phyloP scores from a whole-genome alignment of 2,113 vertebrate genomes.

The Eretmochelys imbricata region DNA sequence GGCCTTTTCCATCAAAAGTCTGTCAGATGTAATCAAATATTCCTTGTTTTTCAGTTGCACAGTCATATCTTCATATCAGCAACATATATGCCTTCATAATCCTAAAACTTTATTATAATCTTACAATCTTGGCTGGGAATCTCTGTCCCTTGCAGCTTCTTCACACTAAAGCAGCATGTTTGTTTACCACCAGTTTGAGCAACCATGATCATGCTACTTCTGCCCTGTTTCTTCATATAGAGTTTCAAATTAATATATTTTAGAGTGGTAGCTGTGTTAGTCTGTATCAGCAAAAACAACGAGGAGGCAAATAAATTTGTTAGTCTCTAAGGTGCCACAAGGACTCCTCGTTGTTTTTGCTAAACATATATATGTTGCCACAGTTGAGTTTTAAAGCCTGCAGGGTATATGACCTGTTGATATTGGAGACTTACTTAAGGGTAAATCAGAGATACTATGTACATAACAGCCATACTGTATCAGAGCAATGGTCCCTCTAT shows the following conservation, averaged over 20 bases:
- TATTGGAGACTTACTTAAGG: not conserved
- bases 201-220: not conserved
- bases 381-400: not conserved
- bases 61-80: not conserved
- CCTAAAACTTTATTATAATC: not conserved
- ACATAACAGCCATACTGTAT: not conserved
- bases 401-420: not conserved
- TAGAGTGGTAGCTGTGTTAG: too few relatives aligned
- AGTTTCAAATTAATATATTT: conserved; percentile 3
- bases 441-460: not conserved
- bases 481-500: too few relatives aligned
- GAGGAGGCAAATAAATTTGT: too few relatives aligned
- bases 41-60: not conserved
- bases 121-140: not conserved
- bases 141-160: not conserved
- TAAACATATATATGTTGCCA: not conserved
- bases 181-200: not conserved
- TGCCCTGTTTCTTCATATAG: not conserved
- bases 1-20: not conserved
- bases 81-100: not conserved
- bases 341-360: too few relatives aligned
- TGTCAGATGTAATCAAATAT: not conserved
- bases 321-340: too few relatives aligned
- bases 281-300: too few relatives aligned
- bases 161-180: not conserved